phyloP scores from a whole-genome alignment of 2,888 invertebrate species.

The Hemaris fuciformis region DNA sequence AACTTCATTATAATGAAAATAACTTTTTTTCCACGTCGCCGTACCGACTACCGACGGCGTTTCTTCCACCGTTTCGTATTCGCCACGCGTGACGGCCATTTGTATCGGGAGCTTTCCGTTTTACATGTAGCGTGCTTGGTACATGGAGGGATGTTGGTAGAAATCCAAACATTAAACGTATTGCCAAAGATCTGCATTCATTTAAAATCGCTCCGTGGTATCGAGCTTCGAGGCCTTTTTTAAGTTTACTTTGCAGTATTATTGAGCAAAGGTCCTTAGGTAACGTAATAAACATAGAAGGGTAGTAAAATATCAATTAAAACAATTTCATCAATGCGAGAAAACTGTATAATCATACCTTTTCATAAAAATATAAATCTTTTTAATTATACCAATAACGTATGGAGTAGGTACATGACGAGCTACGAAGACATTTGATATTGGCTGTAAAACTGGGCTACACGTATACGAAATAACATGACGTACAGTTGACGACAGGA shows the following conservation, averaged over 20 bases:
- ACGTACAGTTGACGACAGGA: conserved; percentile 59
- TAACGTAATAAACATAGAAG: too few relatives aligned
- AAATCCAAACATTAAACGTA: not conserved
- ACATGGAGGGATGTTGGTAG: conserved; percentile 1
- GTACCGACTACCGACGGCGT: conserved; percentile 30
- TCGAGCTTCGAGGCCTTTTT: too few relatives aligned
- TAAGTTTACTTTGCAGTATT: too few relatives aligned
- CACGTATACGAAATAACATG: conserved; percentile 36
- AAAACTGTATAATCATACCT: not conserved
- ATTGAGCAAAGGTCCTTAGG: too few relatives aligned
- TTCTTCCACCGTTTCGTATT: conserved; percentile 43
- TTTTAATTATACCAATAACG: not conserved
- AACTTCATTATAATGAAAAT: conserved; percentile 36
- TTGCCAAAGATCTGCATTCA: not conserved
- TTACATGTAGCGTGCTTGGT: conserved; percentile 40
- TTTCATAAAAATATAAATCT: not conserved
- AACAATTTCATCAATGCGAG: too few relatives aligned
- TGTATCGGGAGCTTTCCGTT: conserved; percentile 41
- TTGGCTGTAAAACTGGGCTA: conserved; percentile 2
- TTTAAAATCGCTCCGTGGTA: too few relatives aligned
- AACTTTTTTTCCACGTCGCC: conserved; percentile 40
- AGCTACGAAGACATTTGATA: not conserved
- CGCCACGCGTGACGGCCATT: conserved; percentile 48
- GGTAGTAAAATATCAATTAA: too few relatives aligned
- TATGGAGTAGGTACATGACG: not conserved